Percentiles rank a stretch among this genome's conserved stretches.
Conservation (phyloP, 2,888 invertebrate species). For the Rotaria magnacalcarata region DNA sequence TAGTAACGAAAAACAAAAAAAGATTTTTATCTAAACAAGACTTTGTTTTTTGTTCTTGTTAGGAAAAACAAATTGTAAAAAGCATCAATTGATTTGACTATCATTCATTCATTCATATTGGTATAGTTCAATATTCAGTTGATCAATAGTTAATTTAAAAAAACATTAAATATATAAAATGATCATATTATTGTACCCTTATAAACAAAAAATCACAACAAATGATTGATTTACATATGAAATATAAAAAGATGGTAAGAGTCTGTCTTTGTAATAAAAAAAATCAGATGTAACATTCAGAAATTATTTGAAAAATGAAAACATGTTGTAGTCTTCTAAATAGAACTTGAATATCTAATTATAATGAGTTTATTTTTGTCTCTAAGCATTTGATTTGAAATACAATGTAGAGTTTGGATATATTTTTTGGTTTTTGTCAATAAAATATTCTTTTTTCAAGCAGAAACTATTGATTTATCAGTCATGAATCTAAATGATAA, state of each 20-base stretch:
- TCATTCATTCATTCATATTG: slow-evolving; percentile 84
- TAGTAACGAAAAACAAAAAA: slow-evolving; percentile 60
- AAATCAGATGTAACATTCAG: not conserved
- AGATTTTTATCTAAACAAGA: no score
- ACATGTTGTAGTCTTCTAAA: slow-evolving; percentile 24
- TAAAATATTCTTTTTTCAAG: slow-evolving; percentile 58
- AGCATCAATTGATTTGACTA: slow-evolving; percentile 82
- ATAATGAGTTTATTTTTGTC: slow-evolving; percentile 34
- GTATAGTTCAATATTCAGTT: slow-evolving; percentile 87
- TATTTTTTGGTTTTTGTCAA: slow-evolving; percentile 47
- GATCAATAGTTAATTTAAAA: slow-evolving; percentile 87
- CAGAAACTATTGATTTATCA: slow-evolving; percentile 96
- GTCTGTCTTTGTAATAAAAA: no score
- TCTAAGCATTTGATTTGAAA: slow-evolving; percentile 3
- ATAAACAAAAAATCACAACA: slow-evolving; percentile 77
- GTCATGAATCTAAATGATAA: slow-evolving; percentile 71
- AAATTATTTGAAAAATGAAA: slow-evolving; percentile 37
- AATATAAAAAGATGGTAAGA: slow-evolving; percentile 88
- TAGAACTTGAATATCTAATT: slow-evolving; percentile 38
- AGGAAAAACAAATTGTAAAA: slow-evolving; percentile 53
- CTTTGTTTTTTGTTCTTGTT: no score
- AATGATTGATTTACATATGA: slow-evolving; percentile 62
- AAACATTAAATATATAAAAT: slow-evolving; percentile 99
- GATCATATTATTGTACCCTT: slow-evolving; percentile 93
- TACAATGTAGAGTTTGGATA: not conserved